These are phyloP conservation scores for Anolis carolinensis DNA, from an alignment of 2,113 vertebrate genomes.

Conservation along the genomic window DNA sequence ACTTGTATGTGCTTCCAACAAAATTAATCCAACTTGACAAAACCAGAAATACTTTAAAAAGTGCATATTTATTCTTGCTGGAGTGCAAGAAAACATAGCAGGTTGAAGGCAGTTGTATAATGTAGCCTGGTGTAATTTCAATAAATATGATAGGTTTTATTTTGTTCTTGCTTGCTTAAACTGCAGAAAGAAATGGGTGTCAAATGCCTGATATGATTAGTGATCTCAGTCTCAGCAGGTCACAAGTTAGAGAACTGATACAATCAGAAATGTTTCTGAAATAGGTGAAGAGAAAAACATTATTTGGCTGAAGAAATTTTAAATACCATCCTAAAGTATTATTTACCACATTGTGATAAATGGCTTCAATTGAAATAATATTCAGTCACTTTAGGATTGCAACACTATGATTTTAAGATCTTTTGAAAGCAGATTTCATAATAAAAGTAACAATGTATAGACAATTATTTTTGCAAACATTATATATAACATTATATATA, in stretches of 20 bases:
- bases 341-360: background rate
- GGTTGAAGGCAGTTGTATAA: background rate
- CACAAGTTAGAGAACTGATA: background rate
- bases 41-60: background rate
- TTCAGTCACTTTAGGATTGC: background rate
- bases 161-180: background rate
- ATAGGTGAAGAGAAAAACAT: background rate
- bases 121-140: no score
- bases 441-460: background rate
- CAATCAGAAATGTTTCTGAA: background rate
- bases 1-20: conserved; percentile 17
- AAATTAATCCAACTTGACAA: background rate
- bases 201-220: background rate
- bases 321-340: background rate
- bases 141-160: background rate
- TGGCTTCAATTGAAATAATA: background rate
- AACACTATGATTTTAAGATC: background rate
- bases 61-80: conserved; percentile 5
- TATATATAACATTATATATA: no score
- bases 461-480: no score
- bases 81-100: background rate
- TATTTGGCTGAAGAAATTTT: background rate
- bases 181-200: background rate
- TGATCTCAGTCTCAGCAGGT: background rate
- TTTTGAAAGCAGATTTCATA: background rate